phyloP scores from a whole-genome alignment of 2,113 vertebrate genomes.

The Marmota monax region DNA sequence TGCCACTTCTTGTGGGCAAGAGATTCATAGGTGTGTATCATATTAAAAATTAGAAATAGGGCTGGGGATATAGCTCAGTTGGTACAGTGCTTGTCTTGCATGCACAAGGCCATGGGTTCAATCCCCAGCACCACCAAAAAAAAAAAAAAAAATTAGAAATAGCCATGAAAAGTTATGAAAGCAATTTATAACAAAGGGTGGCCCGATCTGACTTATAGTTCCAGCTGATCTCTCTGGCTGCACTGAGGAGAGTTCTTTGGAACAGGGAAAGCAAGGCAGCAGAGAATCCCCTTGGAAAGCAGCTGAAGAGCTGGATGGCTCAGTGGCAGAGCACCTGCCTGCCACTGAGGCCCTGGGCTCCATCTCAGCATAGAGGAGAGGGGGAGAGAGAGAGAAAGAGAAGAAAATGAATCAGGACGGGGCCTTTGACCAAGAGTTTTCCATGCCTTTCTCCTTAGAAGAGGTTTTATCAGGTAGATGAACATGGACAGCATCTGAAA shows the following conservation, averaged over 20 bases:
- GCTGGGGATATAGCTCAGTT: no score
- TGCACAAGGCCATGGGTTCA: no score
- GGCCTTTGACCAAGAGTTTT: slow-evolving; percentile 3
- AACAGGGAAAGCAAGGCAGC: not conserved
- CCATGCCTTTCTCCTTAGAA: not conserved
- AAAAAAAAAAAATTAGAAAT: not conserved
- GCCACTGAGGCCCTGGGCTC: not conserved
- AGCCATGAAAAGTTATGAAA: not conserved
- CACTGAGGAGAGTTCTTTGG: not conserved
- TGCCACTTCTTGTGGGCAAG: slow-evolving; percentile 9
- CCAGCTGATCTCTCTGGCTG: not conserved
- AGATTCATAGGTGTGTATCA: slow-evolving; percentile 9
- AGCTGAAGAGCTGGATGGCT: not conserved
- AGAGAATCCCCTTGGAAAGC: not conserved
- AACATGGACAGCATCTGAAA: not conserved
- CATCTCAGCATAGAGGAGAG: no score
- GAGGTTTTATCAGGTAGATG: not conserved
- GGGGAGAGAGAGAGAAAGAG: not conserved
- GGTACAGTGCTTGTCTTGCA: no score
- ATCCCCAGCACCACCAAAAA: no score
- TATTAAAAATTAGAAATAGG: slow-evolving; percentile 2
- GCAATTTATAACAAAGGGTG: slow-evolving; percentile 1
- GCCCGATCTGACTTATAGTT: not conserved
- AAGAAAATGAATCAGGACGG: slow-evolving; percentile 18
- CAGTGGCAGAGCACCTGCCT: no score